Percentiles rank a stretch among this genome's conserved stretches.
phyloP scores from a whole-genome alignment of 1,140 invertebrate species.

The Meloidogyne hapla region DNA sequence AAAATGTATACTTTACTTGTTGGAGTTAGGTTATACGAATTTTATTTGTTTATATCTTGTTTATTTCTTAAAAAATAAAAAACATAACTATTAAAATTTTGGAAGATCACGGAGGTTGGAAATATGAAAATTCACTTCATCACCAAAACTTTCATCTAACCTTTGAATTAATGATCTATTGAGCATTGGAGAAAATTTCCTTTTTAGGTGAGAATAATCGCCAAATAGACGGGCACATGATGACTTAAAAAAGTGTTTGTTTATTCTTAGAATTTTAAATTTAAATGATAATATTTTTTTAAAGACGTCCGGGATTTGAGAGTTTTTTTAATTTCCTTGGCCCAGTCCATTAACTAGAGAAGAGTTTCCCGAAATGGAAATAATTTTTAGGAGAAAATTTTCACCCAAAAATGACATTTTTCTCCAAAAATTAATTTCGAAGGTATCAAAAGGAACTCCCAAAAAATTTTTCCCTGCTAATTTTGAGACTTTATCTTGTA shows the following conservation, averaged over 20 bases:
- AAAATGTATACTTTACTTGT: constrained; percentile 1
- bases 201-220: background rate
- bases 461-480: too few species aligned
- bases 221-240: background rate
- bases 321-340: too few species aligned
- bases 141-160: constrained; percentile 5
- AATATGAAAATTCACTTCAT: constrained; percentile 1
- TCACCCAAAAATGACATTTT: too few species aligned
- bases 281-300: too few species aligned
- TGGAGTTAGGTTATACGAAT: background rate
- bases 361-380: too few species aligned
- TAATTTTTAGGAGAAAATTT: too few species aligned
- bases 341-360: too few species aligned
- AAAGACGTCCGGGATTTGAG: too few species aligned
- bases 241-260: background rate
- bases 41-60: constrained; percentile 1
- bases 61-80: constrained; percentile 3
- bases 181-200: background rate
- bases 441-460: too few species aligned
- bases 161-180: background rate
- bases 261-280: too few species aligned
- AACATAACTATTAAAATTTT: background rate
- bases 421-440: too few species aligned
- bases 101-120: background rate
- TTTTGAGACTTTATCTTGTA: too few species aligned